Percentiles rank a stretch among this genome's conserved stretches.
These are phyloP conservation scores for Halcyon leucocephala DNA, from an alignment of 2,797 vertebrate genomes.

Conservation along the genomic window DNA sequence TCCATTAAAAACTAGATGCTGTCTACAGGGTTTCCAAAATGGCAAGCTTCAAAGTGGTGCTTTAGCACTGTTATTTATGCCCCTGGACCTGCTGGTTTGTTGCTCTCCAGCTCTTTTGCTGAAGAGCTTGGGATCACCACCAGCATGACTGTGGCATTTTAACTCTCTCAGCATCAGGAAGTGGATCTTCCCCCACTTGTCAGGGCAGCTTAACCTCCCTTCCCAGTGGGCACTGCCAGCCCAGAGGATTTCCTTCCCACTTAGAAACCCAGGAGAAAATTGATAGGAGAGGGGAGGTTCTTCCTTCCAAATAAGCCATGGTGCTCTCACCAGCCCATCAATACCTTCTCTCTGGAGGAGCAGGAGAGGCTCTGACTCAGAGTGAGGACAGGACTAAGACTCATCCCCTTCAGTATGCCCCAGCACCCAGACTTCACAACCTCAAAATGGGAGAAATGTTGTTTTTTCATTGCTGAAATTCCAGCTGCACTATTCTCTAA, in stretches of 20 bases:
- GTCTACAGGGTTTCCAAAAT: background rate
- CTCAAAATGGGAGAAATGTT: background rate
- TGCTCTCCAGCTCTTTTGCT: background rate
- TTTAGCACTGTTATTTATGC: background rate
- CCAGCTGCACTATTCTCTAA: background rate
- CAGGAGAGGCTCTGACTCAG: background rate
- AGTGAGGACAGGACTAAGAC: background rate
- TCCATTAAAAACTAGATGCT: background rate
- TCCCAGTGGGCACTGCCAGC: background rate
- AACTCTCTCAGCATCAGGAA: background rate
- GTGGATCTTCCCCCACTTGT: fast-evolving
- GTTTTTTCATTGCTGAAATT: background rate
- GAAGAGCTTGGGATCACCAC: background rate
- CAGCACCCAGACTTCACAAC: background rate
- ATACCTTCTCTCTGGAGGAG: background rate
- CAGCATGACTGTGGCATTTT: background rate
- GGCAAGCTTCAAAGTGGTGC: fast-evolving
- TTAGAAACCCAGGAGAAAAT: background rate
- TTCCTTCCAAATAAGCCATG: background rate
- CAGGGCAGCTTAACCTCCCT: background rate
- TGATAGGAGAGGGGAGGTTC: background rate
- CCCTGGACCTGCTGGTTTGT: background rate
- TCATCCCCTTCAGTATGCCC: fast-evolving
- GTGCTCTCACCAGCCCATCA: background rate
- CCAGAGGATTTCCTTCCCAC: background rate